Evolutionary conservation across 2,888 invertebrate genomes (phyloP).

Genomic region (Eupithecia abbreviata): DNA sequence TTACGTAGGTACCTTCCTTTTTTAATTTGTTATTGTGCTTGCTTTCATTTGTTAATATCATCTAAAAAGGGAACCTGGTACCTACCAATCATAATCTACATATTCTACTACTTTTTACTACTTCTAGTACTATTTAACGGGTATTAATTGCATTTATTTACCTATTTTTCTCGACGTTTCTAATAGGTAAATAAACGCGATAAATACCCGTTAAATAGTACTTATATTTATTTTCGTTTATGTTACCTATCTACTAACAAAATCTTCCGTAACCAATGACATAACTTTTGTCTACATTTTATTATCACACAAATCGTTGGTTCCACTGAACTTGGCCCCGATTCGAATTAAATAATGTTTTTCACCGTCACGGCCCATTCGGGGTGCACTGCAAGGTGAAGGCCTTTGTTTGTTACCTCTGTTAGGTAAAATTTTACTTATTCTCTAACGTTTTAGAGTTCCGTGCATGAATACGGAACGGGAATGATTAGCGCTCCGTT

Average conservation of each 20-base stretch:
- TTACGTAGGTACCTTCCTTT: neutral
- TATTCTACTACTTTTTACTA: no score
- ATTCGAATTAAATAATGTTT: slow-evolving; percentile 53
- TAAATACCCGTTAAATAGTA: no score
- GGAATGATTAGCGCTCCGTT: neutral
- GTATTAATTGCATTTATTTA: no score
- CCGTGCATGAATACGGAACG: neutral
- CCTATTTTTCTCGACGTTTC: no score
- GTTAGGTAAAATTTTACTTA: neutral
- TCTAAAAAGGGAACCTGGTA: neutral
- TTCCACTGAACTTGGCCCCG: slow-evolving; percentile 58
- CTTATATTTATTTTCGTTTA: no score
- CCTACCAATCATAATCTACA: no score
- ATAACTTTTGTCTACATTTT: slow-evolving; percentile 19
- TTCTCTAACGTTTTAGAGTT: neutral
- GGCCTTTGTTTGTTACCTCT: slow-evolving; percentile 39
- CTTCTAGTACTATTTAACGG: no score
- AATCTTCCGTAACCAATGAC: slow-evolving; percentile 17
- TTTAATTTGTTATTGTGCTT: no score
- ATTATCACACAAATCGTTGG: slow-evolving; percentile 29
- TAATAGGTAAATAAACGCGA: no score
- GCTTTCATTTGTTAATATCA: neutral
- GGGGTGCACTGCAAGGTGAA: slow-evolving; percentile 57
- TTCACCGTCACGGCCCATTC: slow-evolving; percentile 55
- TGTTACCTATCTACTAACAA: no score